phyloP scores from a whole-genome alignment of 2,797 vertebrate genomes.

The Peromyscus nudipes region DNA sequence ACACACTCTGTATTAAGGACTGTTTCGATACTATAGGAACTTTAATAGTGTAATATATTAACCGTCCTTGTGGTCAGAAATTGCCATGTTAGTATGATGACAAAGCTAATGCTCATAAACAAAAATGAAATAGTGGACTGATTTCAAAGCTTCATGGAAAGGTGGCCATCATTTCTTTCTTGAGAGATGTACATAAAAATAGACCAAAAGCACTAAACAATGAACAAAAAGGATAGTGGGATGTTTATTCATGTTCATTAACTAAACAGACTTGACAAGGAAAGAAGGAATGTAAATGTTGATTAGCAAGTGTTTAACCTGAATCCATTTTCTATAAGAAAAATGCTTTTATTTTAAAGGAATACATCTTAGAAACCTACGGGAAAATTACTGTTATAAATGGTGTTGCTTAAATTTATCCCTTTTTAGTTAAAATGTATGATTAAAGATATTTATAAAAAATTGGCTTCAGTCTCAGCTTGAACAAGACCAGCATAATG shows the following conservation, averaged over 20 bases:
- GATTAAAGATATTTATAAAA: constrained; percentile 12
- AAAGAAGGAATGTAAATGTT: background rate
- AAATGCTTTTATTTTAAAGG: constrained; percentile 44
- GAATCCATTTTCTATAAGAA: background rate
- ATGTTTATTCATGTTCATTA: constrained; percentile 18
- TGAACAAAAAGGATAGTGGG: background rate
- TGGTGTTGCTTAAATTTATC: constrained; percentile 19
- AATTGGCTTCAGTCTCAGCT: constrained; percentile 20
- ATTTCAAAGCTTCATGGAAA: background rate
- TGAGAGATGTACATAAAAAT: constrained; percentile 50
- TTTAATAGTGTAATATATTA: constrained; percentile 53
- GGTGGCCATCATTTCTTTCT: background rate
- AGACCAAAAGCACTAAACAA: constrained; percentile 2
- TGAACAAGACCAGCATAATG: background rate
- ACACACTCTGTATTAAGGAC: constrained; percentile 7
- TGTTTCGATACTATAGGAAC: constrained; percentile 46
- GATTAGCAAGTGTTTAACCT: background rate
- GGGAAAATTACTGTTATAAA: background rate
- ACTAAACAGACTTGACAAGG: background rate
- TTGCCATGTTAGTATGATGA: constrained; percentile 33
- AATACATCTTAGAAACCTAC: constrained; percentile 4
- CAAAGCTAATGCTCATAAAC: constrained; percentile 10
- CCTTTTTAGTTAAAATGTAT: constrained; percentile 53
- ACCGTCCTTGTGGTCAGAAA: constrained; percentile 55
- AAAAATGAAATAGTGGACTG: constrained; percentile 41